phyloP scores from a whole-genome alignment of 2,113 vertebrate species.

The Psittacula cyanocephala region DNA sequence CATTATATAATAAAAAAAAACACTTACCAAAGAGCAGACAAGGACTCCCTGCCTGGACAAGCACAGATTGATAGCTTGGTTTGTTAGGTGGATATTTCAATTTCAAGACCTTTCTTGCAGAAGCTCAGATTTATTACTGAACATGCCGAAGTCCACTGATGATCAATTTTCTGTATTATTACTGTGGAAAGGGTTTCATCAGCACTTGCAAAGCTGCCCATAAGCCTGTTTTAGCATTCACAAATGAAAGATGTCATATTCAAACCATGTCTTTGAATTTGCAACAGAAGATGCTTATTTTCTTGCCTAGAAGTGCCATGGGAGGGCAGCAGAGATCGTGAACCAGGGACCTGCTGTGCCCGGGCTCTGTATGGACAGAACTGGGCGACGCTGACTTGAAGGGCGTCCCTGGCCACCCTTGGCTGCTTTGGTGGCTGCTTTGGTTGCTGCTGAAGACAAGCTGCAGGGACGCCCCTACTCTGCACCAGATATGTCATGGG shows the following conservation, averaged over 20 bases:
- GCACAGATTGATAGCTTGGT: neutral
- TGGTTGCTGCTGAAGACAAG: neutral
- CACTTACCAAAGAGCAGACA: neutral
- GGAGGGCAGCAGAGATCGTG: slow-evolving; percentile 59
- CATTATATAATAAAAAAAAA: neutral
- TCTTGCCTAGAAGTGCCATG: neutral
- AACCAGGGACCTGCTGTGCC: neutral
- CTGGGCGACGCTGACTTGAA: neutral
- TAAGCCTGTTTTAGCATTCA: neutral
- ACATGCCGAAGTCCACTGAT: accelerated
- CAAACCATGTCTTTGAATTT: neutral
- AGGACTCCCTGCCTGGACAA: neutral
- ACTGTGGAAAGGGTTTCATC: neutral
- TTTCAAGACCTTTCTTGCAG: neutral
- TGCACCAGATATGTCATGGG: accelerated
- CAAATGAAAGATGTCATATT: accelerated
- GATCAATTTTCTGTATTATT: neutral
- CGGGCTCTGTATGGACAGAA: neutral
- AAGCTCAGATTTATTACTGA: neutral
- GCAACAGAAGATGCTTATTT: accelerated
- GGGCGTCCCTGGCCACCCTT: neutral
- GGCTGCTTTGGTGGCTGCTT: neutral
- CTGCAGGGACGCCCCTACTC: neutral
- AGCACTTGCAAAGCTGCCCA: neutral
- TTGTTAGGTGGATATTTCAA: neutral